Evolutionary conservation across 2,113 vertebrate species (phyloP), one percentile per base, ranked within the genome.

Genomic region (Mustela lutreola): DNA sequence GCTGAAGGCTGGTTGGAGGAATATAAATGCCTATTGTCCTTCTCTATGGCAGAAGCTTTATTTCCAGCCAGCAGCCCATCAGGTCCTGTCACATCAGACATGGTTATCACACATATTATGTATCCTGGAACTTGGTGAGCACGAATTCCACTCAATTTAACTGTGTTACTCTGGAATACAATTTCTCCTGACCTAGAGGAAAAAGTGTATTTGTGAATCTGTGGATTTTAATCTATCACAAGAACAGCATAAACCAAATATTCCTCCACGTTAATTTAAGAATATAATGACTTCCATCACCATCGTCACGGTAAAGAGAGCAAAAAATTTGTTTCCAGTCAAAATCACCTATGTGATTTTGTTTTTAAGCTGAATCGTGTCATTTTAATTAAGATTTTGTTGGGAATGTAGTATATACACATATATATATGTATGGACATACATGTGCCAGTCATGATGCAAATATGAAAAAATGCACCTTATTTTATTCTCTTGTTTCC

Each of bases 111-210:
- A 96, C 92, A 58, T 93, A 96, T 98, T 97, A 98, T 91, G 95
- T 97, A 96, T 89, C 97, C 98, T 75, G 79, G 97, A 98, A 98
- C 96, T 97, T 97, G 97, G 98, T 98, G 96, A 97, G 96, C 92
- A 92, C 92, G 67, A 89, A 98, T 98, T 98, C 98, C 98, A 98
- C 98, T 98, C 97, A 98, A 98, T 98, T 98, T 98, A 98, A 98
- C 98, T 50, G 67, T 85, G 94, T 89, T 96, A 62, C 90, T 97
- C 97, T 97, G 87, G 96, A 98, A 97, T 91, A 97, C 93, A 95
- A 81, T 98, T 98, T 98, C 89, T 98, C 96, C 96, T 97, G 95
- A 98, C 97, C 95, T 71, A 10, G 63, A 75, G 4, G 33, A 36
- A 88, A 96, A 98, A 98, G 87, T 36, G 39, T 95, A 58, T 97